These are phyloP conservation scores for Pterois miles DNA, from an alignment of 2,797 vertebrate genomes.

Conservation along the genomic window DNA sequence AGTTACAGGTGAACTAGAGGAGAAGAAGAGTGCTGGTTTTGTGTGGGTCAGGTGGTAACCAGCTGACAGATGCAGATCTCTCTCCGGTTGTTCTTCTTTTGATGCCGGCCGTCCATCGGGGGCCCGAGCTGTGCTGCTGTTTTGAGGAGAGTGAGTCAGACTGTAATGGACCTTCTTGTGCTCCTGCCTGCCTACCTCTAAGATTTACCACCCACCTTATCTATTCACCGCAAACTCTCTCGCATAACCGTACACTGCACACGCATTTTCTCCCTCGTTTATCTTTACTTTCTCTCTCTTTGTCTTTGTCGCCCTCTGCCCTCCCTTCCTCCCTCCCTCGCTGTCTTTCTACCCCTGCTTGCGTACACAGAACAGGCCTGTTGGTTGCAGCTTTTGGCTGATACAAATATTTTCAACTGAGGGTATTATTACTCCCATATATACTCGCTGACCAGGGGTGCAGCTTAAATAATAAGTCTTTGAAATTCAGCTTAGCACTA, in stretches of 20 bases:
- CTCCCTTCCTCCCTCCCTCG: neutral
- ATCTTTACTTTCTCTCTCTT: conserved; percentile 45
- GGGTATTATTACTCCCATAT: conserved; percentile 11
- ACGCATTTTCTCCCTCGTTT: conserved; percentile 52
- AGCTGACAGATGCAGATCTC: conserved; percentile 48
- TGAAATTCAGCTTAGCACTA: neutral
- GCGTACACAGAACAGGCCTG: conserved; percentile 1
- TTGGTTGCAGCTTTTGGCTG: conserved; percentile 20
- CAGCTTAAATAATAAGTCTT: conserved; percentile 11
- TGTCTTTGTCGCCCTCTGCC: conserved; percentile 16
- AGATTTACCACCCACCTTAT: conserved; percentile 74
- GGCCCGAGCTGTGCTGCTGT: conserved; percentile 63
- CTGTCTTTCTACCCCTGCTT: conserved; percentile 22
- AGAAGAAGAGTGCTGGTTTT: conserved; percentile 32
- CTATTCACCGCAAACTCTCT: conserved; percentile 62
- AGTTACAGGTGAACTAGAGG: neutral
- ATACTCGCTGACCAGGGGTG: neutral
- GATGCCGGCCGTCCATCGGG: conserved; percentile 49
- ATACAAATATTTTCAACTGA: conserved; percentile 25
- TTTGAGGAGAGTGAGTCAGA: conserved; percentile 75
- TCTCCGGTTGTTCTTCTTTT: conserved; percentile 20
- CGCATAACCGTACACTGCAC: conserved; percentile 51
- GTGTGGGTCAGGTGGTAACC: conserved; percentile 54
- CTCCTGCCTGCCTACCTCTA: conserved; percentile 71
- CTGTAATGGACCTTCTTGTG: conserved; percentile 71